phyloP scores from a whole-genome alignment of 2,888 invertebrate species.

The Odontothrips loti region DNA sequence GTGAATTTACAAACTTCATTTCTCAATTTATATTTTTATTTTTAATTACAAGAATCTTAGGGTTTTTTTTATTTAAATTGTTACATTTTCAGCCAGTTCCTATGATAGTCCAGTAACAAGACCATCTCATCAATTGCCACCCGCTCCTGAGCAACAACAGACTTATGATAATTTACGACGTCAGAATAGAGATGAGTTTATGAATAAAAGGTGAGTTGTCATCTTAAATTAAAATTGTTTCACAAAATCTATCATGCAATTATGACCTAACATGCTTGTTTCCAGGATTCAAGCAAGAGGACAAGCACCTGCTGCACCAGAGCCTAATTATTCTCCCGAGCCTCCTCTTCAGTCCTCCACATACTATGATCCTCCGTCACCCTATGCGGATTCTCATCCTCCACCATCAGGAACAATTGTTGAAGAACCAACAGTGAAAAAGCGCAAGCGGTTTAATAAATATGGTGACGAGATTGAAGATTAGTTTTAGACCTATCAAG shows the following conservation, averaged over 20 bases:
- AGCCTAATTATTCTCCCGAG: neutral
- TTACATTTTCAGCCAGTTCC: too few relatives aligned
- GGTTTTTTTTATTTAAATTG: too few relatives aligned
- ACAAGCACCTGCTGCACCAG: neutral
- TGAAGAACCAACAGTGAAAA: neutral
- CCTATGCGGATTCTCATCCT: neutral
- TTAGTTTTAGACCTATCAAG: neutral
- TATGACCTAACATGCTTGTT: neutral
- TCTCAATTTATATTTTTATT: too few relatives aligned
- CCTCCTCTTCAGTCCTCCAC: neutral
- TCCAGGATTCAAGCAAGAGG: neutral
- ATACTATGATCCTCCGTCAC: neutral
- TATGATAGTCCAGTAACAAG: too few relatives aligned
- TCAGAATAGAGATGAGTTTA: neutral
- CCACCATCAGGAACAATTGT: neutral
- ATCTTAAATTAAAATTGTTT: neutral
- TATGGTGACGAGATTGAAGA: constrained; percentile 9
- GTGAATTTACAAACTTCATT: too few relatives aligned
- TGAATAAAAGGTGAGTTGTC: neutral
- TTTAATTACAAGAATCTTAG: too few relatives aligned
- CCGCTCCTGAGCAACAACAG: neutral
- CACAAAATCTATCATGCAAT: neutral
- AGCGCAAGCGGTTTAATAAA: neutral
- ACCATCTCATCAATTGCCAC: too few relatives aligned
- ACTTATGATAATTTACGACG: constrained; percentile 2